Percentiles rank a stretch among this genome's conserved stretches.
Evolutionary conservation across 92 coral and sea anemone species (phyloP).

Genomic region (Actinostola sp.): DNA sequence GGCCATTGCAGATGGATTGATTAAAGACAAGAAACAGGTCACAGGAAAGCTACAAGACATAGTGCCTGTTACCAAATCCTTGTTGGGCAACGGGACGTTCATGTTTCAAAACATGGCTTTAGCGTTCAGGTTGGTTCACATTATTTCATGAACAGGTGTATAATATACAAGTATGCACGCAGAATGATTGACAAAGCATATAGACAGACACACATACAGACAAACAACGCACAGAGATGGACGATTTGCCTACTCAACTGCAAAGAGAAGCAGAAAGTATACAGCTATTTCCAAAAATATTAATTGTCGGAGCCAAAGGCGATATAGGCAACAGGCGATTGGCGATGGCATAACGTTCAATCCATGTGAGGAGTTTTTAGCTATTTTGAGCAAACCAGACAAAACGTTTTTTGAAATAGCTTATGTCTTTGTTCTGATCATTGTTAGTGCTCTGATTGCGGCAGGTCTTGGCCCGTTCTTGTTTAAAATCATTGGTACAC

Average conservation of each 20-base stretch:
- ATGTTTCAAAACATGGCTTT: conserved; percentile 79
- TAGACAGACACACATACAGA: no score
- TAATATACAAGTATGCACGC: no score
- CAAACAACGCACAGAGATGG: no score
- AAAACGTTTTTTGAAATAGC: not conserved
- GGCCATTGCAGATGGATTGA: conserved; percentile 64
- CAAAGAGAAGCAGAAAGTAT: no score
- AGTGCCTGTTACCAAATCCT: conserved; percentile 68
- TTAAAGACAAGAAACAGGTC: conserved; percentile 13
- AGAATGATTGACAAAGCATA: no score
- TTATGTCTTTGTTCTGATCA: not conserved
- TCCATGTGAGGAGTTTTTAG: no score
- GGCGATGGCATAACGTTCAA: no score
- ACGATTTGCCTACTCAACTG: no score
- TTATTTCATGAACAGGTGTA: not conserved
- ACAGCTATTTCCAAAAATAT: no score
- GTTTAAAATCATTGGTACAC: conserved; percentile 61
- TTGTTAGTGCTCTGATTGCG: conserved; percentile 46
- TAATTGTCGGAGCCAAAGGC: no score
- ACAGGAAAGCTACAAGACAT: conserved; percentile 55
- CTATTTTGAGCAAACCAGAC: no score
- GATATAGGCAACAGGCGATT: no score
- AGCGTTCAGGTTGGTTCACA: conserved; percentile 31
- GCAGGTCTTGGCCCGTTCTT: conserved; percentile 63
- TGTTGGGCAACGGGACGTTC: conserved; percentile 58